Evolutionary conservation across 2,113 vertebrate genomes (phyloP), one percentile per base, ranked within the genome.

Genomic region (Oryzias curvinotus): DNA sequence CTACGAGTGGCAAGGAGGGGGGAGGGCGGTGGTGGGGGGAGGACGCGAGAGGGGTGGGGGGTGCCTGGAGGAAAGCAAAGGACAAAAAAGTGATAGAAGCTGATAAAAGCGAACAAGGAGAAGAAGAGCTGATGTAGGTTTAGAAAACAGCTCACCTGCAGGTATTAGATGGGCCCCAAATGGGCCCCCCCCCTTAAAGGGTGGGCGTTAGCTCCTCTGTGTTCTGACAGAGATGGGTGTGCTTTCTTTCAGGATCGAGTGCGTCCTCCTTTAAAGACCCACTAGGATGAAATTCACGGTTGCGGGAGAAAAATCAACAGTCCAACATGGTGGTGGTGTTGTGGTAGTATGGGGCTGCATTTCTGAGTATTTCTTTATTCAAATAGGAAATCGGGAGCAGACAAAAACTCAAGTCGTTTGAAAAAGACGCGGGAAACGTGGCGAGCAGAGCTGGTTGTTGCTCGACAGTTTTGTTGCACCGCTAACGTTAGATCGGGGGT

Each of bases 131-230:
- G 79, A 77, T 84, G 73, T 50, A 57, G 57, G 66, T 79, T 75
- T 78, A 81, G 76, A 80, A 80, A 82, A 79, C 80, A 71, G 85
- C 87, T 84, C 81, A 86, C 75, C 87, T 57, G 77, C 81, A 76
- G 71, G 81, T 84, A 85, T 86, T 84, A 85, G 73, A 84, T 78
- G 65, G 65, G 56, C 68, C 75, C 73, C 80, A 86, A 89, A 85
- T 80, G 84, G 82, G 7, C 30, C 30, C 30, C 7, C 30, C 8
- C 30, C 30, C 30, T 44, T 58, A 60, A 78, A 75, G 83, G 81
- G 73, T 80, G 84, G 78, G 5, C 43, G 43, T 12, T n/a, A n/a
- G n/a, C 45, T 5, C 45, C 5, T n/a, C 1, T 47, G 17, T 47
- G 45, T 85, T 78, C 80, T 75, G 80, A 87, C 28, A 30, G 73